phyloP scores from a whole-genome alignment of 2,888 invertebrate genomes.

The Sphinx pinastri region DNA sequence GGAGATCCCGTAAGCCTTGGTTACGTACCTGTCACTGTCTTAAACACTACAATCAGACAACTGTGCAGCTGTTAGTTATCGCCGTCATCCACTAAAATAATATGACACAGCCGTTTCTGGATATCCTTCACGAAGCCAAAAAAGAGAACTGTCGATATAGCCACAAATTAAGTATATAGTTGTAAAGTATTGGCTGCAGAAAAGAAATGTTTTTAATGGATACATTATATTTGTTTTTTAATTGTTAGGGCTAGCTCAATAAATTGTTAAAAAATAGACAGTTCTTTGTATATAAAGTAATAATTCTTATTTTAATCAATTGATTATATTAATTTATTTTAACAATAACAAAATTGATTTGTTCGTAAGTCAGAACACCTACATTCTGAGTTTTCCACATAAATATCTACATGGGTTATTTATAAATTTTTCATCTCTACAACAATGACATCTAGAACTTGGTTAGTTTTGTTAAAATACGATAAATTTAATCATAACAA shows the following conservation, averaged over 20 bases:
- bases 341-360: no score
- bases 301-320: no score
- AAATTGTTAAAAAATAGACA: background rate
- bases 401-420: no score
- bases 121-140: constrained; percentile 69
- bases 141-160: constrained; percentile 70
- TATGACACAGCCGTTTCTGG: constrained; percentile 82
- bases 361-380: no score
- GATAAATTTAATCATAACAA: background rate
- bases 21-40: constrained; percentile 43
- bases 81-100: constrained; percentile 83
- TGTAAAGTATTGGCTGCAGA: constrained; percentile 58
- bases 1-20: background rate
- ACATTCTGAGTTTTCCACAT: no score
- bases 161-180: constrained; percentile 64
- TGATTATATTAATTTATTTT: no score
- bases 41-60: constrained; percentile 80
- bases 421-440: no score
- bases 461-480: background rate
- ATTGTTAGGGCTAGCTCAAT: background rate
- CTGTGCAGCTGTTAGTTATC: constrained; percentile 79
- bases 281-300: background rate
- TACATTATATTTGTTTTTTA: background rate
- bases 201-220: constrained; percentile 20
- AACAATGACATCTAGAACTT: background rate